A percentile compares a stretch with the other conserved stretches of the same genome.
phyloP scores from a whole-genome alignment of 2,888 invertebrate genomes.

The Leptopilina syphax region DNA sequence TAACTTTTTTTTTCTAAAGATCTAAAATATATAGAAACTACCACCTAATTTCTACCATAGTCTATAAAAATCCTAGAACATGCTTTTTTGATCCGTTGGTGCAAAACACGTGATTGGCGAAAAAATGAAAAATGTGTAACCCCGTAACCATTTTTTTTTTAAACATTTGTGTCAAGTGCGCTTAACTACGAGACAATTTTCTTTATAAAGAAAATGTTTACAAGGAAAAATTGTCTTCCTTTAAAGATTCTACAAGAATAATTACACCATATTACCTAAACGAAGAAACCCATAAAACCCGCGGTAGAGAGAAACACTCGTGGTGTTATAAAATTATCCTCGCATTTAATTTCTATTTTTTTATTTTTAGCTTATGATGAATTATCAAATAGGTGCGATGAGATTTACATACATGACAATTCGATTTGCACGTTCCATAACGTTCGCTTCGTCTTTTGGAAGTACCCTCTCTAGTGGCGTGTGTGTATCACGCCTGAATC shows the following conservation, averaged over 20 bases:
- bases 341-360: background rate
- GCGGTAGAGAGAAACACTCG: conserved; percentile 8
- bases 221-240: background rate
- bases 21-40: background rate
- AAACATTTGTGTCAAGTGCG: background rate
- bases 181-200: conserved; percentile 12
- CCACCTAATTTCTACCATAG: background rate
- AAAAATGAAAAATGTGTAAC: conserved; percentile 19
- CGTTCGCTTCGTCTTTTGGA: conserved; percentile 86
- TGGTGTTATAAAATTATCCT: background rate
- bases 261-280: conserved; percentile 26
- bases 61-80: conserved; percentile 5
- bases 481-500: conserved; percentile 73
- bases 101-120: conserved; percentile 16
- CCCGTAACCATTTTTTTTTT: conserved; percentile 22
- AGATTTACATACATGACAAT: conserved; percentile 88
- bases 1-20: no score
- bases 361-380: conserved; percentile 26
- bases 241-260: conserved; percentile 15
- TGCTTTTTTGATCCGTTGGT: conserved; percentile 23
- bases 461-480: conserved; percentile 80
- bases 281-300: conserved; percentile 16
- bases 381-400: conserved; percentile 42
- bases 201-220: background rate
- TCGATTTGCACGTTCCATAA: conserved; percentile 91